A percentile compares a stretch with the other conserved stretches of the same genome.
Evolutionary conservation across 2,888 invertebrate genomes (phyloP).

Genomic region (Orgyia antiqua): DNA sequence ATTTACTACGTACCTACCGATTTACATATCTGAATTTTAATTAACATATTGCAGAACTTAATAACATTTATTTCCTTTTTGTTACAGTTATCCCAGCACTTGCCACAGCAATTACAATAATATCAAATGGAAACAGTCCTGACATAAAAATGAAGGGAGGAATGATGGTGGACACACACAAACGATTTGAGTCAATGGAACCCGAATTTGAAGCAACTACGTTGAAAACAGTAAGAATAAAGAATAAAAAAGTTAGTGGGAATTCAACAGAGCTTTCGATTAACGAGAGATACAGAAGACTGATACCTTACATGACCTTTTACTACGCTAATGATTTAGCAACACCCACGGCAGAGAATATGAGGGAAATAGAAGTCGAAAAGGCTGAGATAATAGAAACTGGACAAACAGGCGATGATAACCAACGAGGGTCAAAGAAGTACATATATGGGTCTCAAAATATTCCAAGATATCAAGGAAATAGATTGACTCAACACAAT

Average conservation of each 20-base stretch:
- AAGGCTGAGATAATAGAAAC: slow-evolving; percentile 62
- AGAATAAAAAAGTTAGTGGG: slow-evolving; percentile 28
- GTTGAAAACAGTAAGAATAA: slow-evolving; percentile 32
- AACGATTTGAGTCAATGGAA: slow-evolving; percentile 47
- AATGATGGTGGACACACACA: slow-evolving; percentile 52
- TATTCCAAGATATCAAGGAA: slow-evolving; percentile 69
- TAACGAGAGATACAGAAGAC: slow-evolving; percentile 84
- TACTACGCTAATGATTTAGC: slow-evolving; percentile 81
- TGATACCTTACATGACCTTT: slow-evolving; percentile 91
- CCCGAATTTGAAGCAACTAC: slow-evolving; percentile 26
- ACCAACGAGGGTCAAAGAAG: slow-evolving; percentile 52
- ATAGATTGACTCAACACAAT: slow-evolving; percentile 65
- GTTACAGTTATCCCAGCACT: slow-evolving; percentile 62
- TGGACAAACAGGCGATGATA: slow-evolving; percentile 30
- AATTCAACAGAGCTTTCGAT: slow-evolving; percentile 63
- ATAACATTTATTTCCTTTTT: slow-evolving; percentile 24
- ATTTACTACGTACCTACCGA: slow-evolving; percentile 4
- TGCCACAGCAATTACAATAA: slow-evolving; percentile 60
- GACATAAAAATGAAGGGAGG: slow-evolving; percentile 63
- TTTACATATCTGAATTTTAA: slow-evolving; percentile 2
- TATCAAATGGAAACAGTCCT: slow-evolving; percentile 72
- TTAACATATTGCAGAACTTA: background rate
- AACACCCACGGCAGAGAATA: slow-evolving; percentile 53
- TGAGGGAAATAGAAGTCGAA: slow-evolving; percentile 57
- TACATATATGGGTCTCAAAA: slow-evolving; percentile 50